These are phyloP conservation scores for Tricholauxania praeusta DNA, from an alignment of 2,888 invertebrate species.

Conservation along the genomic window DNA sequence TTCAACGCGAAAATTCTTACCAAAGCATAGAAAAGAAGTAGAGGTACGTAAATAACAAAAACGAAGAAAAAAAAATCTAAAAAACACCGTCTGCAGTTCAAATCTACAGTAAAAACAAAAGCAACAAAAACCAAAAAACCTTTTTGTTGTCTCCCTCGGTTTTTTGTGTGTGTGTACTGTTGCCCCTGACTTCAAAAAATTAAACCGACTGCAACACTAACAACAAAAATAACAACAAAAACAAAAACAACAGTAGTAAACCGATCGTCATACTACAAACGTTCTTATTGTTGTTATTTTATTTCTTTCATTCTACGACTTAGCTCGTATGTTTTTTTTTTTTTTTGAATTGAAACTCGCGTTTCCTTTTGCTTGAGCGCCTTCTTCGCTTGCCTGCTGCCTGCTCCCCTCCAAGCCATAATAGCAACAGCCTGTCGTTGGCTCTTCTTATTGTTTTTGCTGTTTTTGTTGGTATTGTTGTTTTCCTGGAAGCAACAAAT, in stretches of 20 bases:
- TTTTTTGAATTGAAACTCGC: background rate
- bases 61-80: constrained; percentile 3
- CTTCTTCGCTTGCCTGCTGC: background rate
- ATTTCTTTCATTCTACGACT: background rate
- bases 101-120: background rate
- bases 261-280: background rate
- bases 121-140: background rate
- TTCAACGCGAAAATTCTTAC: constrained; percentile 6
- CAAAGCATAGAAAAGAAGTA: background rate
- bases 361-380: constrained; percentile 13
- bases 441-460: no score
- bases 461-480: no score
- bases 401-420: no score
- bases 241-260: constrained; percentile 5
- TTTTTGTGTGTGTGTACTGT: background rate
- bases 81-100: constrained; percentile 12
- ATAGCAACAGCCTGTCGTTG: no score
- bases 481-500: constrained; percentile 22
- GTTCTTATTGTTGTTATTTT: constrained; percentile 1
- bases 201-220: constrained; percentile 7
- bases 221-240: constrained; percentile 13
- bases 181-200: constrained; percentile 12
- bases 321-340: background rate
- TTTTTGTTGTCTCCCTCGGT: constrained; percentile 15
- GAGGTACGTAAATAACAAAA: background rate